Evolutionary conservation across 1,140 invertebrate genomes (phyloP), one percentile per base, ranked within the genome.

Genomic region (Scylla paramamosain): DNA sequence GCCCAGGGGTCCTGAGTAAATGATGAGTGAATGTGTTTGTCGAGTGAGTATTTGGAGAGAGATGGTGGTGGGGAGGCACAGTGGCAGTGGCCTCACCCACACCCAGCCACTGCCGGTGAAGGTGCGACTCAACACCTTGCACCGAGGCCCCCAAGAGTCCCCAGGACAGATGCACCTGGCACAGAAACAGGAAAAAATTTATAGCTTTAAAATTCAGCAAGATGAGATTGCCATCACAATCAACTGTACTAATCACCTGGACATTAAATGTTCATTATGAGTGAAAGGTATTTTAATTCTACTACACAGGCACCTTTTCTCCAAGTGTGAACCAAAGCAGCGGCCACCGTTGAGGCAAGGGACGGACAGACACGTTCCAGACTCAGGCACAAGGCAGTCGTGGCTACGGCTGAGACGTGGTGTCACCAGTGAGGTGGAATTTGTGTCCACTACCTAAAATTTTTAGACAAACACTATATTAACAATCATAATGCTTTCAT

Each of bases 91-190:
- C 8, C 59, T 52, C n/a, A 94, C 77, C 93, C 93, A 94, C 7
- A 82, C 46, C 59, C 59, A 94, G 39, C 93, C 89, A 31, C 67
- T 83, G 25, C 88, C 93, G 1, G 45, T 77, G 89, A 94, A 94
- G 89, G 88, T 94, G 12, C 93, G 89, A 48, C 88, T 25, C 14
- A 91, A 28, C 10, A 89, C 59, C 52, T 94, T 94, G 31, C 93
- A 94, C 12, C 52, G 93, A 25, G 87, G 84, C 4, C 93, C 93
- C 93, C 88, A 94, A 16, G 93, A 91, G 10, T 87, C 93, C 14
- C 93, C 89, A 6, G 93, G 93, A 59, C 93, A 94, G 31, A 94
- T 46, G n/a, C 93, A 94, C 89, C 93, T 94, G 45, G 12, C 52
- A 59, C 52, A 59, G 10, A 8, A 59, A 59, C 10, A 59, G 10